These are phyloP conservation scores for Gibbula magus DNA, from an alignment of 2,888 invertebrate genomes.

Conservation along the genomic window DNA sequence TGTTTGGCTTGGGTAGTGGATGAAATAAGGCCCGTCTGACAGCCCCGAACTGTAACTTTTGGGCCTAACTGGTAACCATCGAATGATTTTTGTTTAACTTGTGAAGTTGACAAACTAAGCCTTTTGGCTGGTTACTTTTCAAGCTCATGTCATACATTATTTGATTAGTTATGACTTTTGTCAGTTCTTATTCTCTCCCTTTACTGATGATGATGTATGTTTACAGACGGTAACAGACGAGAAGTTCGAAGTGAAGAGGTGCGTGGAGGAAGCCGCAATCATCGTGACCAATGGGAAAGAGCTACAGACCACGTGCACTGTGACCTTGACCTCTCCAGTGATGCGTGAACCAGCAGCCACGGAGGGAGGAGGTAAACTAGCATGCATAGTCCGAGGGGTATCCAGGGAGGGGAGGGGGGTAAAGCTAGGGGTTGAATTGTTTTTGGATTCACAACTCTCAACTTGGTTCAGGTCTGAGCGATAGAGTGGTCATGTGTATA, in stretches of 20 bases:
- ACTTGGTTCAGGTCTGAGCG: constrained; percentile 1
- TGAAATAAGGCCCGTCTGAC: too few relatives aligned
- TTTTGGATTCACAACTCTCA: constrained; percentile 4
- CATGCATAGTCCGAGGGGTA: too few relatives aligned
- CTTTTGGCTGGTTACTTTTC: too few relatives aligned
- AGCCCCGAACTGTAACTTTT: too few relatives aligned
- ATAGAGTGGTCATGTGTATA: constrained; percentile 61
- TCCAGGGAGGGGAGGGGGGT: not conserved
- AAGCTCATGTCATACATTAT: too few relatives aligned
- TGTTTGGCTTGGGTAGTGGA: too few relatives aligned
- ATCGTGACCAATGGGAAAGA: constrained; percentile 86
- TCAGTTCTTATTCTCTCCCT: too few relatives aligned
- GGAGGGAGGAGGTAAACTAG: constrained; percentile 54
- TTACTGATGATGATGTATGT: not conserved
- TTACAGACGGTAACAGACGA: constrained; percentile 81
- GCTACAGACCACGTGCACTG: constrained; percentile 81
- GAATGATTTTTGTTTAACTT: too few relatives aligned
- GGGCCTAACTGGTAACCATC: too few relatives aligned
- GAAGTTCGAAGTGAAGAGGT: constrained; percentile 88
- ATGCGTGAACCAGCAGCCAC: constrained; percentile 83
- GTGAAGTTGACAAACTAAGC: too few relatives aligned
- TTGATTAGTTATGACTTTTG: too few relatives aligned
- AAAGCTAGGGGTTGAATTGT: not conserved
- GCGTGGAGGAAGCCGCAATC: constrained; percentile 87
- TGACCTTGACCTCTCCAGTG: constrained; percentile 93